A percentile compares a stretch with the other conserved stretches of the same genome.
phyloP scores from a whole-genome alignment of 2,888 invertebrate genomes.

The Andrena chrysosceles region DNA sequence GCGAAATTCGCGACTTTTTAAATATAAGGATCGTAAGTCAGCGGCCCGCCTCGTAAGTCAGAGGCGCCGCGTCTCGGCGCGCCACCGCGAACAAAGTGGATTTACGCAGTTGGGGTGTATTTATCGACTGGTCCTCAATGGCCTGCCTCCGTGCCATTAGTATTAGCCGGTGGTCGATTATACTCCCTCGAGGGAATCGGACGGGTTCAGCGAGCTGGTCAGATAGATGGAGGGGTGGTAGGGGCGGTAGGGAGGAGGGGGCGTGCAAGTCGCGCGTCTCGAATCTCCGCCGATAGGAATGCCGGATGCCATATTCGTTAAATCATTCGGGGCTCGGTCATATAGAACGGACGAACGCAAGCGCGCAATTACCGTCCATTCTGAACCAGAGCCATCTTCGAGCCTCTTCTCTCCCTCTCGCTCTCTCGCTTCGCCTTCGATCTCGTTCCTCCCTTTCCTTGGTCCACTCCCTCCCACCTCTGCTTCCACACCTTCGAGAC shows the following conservation, averaged over 20 bases:
- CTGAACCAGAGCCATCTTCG: slow-evolving; percentile 47
- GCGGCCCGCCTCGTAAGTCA: slow-evolving; percentile 48
- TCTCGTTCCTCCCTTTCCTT: slow-evolving; percentile 40
- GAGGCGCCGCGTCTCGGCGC: slow-evolving; percentile 42
- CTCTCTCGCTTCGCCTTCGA: neutral
- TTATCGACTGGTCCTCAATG: slow-evolving; percentile 79
- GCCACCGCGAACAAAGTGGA: slow-evolving; percentile 74
- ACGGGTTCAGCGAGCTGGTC: slow-evolving; percentile 2
- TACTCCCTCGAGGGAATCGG: slow-evolving; percentile 42
- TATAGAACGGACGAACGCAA: slow-evolving; percentile 69
- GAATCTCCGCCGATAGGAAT: slow-evolving; percentile 60
- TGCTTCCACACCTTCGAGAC: slow-evolving; percentile 48
- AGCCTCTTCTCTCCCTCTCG: slow-evolving; percentile 19
- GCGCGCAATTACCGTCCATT: slow-evolving; percentile 72
- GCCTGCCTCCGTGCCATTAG: slow-evolving; percentile 64
- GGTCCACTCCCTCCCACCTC: slow-evolving; percentile 33
- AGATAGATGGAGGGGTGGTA: neutral
- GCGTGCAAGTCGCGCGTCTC: slow-evolving; percentile 21
- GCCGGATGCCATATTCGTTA: slow-evolving; percentile 68
- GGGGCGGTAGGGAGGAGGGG: neutral
- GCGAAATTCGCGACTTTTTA: slow-evolving; percentile 42
- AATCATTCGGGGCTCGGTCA: slow-evolving; percentile 68
- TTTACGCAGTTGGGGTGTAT: slow-evolving; percentile 76
- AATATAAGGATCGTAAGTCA: slow-evolving; percentile 59
- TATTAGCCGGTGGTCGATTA: slow-evolving; percentile 67